Percentiles rank a stretch among this genome's conserved stretches.
Conservation (phyloP, 2,888 invertebrate species). For the Dioctria linearis region DNA sequence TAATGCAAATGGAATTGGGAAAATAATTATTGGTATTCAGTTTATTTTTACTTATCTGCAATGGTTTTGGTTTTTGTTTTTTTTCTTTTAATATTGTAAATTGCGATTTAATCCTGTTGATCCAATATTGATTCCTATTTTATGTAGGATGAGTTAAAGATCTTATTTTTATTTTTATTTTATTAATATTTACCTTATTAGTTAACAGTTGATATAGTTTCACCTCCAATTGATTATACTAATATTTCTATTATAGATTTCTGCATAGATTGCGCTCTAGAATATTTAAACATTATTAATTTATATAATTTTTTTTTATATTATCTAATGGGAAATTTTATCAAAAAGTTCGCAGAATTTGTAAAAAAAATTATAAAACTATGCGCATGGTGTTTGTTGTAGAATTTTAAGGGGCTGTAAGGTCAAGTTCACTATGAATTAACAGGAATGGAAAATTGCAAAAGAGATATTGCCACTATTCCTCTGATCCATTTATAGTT, state of each 20-base stretch:
- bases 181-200: slow-evolving; percentile 49
- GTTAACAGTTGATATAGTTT: slow-evolving; percentile 53
- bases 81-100: slow-evolving; percentile 40
- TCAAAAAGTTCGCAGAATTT: neutral
- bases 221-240: slow-evolving; percentile 45
- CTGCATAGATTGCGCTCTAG: neutral
- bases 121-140: slow-evolving; percentile 54
- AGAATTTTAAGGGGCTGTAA: too few relatives aligned
- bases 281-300: too few relatives aligned
- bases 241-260: slow-evolving; percentile 11
- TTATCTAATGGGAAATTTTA: too few relatives aligned
- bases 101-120: slow-evolving; percentile 54
- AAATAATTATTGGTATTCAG: neutral
- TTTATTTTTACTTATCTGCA: slow-evolving; percentile 48
- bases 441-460: too few relatives aligned
- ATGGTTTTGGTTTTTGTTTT: slow-evolving; percentile 30
- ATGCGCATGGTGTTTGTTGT: too few relatives aligned
- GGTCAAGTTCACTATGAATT: too few relatives aligned
- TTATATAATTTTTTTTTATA: too few relatives aligned
- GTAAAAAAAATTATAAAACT: neutral
- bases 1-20: slow-evolving; percentile 24
- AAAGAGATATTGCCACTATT: too few relatives aligned
- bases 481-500: too few relatives aligned
- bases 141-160: neutral
- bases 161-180: neutral